Evolutionary conservation across 1,140 invertebrate genomes (phyloP).

Genomic region (Nymphalis io): DNA sequence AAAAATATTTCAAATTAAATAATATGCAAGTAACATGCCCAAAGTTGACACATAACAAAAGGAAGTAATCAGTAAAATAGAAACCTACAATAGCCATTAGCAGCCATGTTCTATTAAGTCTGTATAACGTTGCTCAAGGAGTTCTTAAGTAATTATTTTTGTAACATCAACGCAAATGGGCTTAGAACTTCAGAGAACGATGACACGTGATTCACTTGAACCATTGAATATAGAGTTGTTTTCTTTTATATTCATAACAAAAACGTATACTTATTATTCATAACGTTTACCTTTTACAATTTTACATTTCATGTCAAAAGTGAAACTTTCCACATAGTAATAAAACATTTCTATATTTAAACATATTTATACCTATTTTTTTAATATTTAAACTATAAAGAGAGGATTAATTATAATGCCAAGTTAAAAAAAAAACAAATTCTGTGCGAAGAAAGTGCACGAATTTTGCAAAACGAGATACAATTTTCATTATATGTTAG

Average conservation of each 20-base stretch:
- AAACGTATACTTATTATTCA: too few relatives aligned
- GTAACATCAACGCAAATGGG: constrained; percentile 10
- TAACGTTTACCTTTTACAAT: too few relatives aligned
- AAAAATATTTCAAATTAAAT: constrained; percentile 3
- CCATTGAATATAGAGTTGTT: background rate
- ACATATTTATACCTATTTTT: too few relatives aligned
- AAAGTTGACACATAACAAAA: constrained; percentile 3
- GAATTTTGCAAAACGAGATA: too few relatives aligned
- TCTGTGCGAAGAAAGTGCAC: too few relatives aligned
- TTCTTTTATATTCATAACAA: background rate
- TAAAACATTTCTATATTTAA: too few relatives aligned
- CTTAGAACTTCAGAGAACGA: background rate
- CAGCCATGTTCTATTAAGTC: background rate
- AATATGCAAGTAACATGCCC: background rate
- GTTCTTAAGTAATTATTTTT: constrained; percentile 6
- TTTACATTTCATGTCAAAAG: too few relatives aligned
- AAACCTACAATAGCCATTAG: constrained; percentile 18
- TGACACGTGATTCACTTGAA: constrained; percentile 9
- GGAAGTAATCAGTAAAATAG: constrained; percentile 19
- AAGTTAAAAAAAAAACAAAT: too few relatives aligned
- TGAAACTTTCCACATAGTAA: too few relatives aligned
- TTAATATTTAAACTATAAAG: too few relatives aligned
- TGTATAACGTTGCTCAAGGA: constrained; percentile 15
- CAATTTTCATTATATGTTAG: too few relatives aligned
- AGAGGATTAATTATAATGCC: too few relatives aligned